Evolutionary conservation across 2,113 vertebrate species (phyloP), one percentile per base, ranked within the genome.

Genomic region (Melanerpes formicivorus): DNA sequence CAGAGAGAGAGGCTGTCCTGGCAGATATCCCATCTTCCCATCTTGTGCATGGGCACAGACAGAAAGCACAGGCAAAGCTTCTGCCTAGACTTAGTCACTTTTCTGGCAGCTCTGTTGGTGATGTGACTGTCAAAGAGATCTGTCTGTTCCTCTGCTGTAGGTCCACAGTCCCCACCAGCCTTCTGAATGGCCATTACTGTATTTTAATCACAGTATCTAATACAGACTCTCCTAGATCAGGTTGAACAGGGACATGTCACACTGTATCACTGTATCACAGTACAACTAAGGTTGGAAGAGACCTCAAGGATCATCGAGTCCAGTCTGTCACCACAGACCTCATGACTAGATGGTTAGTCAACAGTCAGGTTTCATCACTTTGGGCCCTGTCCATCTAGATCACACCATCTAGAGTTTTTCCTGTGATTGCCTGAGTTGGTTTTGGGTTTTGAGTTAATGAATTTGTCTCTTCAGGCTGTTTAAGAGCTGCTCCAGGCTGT

Each of bases 391-490:
- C 87, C 50, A 5, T 66, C 60, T 63, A 70, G 37, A 52, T 78
- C 63, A 70, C 60, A 17, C 18, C 52, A 32, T 62, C 34, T 81
- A 52, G 59, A 71, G 32, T 26, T 78, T 84, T 90, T 66, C 55
- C 21, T 71, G 16, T 11, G n/a, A 71, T 95, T 87, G n/a, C 15
- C 25, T 76, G 83, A 23, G 40, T 81, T 80, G 29, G n/a, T 59
- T 92, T 93, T 89, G 34, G 71, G 25, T 90, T 63, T 65, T 42
- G 13, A 90, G 17, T 72, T 87, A 93, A 89, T 70, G 58, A 94
- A 80, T 50, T 52, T 67, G 70, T 48, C 86, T 87, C 26, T 55
- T 30, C 44, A 64, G 58, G 86, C 22, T 77, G 46, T 65, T 91
- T 55, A 94, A 88, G 21, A 94, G 76, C 63, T 85, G 19, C 79